Conservation (phyloP, 2,888 invertebrate genomes). For the Ichneumoninae sp. region DNA sequence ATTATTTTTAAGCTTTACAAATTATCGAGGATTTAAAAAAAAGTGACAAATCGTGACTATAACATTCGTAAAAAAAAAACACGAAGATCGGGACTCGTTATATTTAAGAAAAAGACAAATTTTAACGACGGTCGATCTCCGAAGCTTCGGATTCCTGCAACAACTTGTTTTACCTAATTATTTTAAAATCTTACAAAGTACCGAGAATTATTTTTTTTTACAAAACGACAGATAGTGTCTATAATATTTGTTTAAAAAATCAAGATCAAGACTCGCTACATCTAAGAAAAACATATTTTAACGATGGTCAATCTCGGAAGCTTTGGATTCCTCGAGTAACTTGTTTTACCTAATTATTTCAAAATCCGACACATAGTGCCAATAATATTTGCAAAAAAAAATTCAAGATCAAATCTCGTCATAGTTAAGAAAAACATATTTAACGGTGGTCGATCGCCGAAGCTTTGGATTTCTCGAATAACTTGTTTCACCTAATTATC, state of each 20-base stretch:
- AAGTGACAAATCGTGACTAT: background rate
- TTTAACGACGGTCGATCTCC: no score
- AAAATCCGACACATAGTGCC: no score
- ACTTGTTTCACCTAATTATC: background rate
- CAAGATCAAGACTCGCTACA: background rate
- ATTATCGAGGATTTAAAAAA: background rate
- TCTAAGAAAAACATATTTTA: background rate
- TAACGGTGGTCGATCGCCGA: no score
- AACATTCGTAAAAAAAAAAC: background rate
- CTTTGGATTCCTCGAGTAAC: no score
- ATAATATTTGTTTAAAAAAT: background rate
- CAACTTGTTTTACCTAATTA: background rate
- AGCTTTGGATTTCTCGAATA: no score
- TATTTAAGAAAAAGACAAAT: background rate
- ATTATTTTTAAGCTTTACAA: background rate
- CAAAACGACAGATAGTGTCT: no score
- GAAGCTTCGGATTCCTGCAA: no score
- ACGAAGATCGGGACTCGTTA: background rate
- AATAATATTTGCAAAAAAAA: background rate
- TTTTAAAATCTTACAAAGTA: background rate
- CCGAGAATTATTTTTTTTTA: no score
- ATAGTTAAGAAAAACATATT: background rate
- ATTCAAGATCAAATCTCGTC: background rate
- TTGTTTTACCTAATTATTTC: background rate
- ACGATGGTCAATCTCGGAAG: no score